Evolutionary conservation across 2,888 invertebrate genomes (phyloP).

Genomic region (Drosophila buzzatii): DNA sequence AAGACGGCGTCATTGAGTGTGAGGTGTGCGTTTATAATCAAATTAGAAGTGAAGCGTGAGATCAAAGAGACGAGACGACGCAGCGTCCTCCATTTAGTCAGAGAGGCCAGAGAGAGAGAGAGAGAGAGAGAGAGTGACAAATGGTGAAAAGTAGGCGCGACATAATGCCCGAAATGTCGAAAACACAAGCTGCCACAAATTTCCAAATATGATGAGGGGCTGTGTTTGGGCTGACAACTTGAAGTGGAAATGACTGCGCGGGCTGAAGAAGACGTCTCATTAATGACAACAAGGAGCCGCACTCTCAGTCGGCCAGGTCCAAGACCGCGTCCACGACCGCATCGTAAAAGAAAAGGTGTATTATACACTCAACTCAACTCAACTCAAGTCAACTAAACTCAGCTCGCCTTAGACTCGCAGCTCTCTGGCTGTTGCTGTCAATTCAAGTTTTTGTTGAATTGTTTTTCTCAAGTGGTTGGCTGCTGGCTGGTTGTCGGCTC

Average conservation of each 20-base stretch:
- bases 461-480: constrained; percentile 58
- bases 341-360: constrained; percentile 73
- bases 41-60: constrained; percentile 80
- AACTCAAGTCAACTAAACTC: no score
- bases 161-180: constrained; percentile 78
- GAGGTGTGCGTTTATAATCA: constrained; percentile 81
- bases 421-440: constrained; percentile 51
- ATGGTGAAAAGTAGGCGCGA: constrained; percentile 78
- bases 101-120: not conserved
- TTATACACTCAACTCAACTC: constrained; percentile 65
- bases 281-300: constrained; percentile 79
- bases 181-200: constrained; percentile 74
- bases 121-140: not conserved
- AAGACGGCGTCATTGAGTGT: constrained; percentile 26
- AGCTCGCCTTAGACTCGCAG: constrained; percentile 4
- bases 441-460: constrained; percentile 66
- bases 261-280: constrained; percentile 82
- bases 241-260: constrained; percentile 81
- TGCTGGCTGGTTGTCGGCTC: constrained; percentile 28
- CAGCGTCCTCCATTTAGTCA: constrained; percentile 5
- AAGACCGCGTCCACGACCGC: constrained; percentile 23
- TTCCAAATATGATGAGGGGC: constrained; percentile 70
- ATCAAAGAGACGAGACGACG: constrained; percentile 59
- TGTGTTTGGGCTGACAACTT: constrained; percentile 72
- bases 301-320: constrained; percentile 3